Evolutionary conservation across 2,888 invertebrate genomes (phyloP), one percentile per base, ranked within the genome.

Genomic region (Harmothoe impar): DNA sequence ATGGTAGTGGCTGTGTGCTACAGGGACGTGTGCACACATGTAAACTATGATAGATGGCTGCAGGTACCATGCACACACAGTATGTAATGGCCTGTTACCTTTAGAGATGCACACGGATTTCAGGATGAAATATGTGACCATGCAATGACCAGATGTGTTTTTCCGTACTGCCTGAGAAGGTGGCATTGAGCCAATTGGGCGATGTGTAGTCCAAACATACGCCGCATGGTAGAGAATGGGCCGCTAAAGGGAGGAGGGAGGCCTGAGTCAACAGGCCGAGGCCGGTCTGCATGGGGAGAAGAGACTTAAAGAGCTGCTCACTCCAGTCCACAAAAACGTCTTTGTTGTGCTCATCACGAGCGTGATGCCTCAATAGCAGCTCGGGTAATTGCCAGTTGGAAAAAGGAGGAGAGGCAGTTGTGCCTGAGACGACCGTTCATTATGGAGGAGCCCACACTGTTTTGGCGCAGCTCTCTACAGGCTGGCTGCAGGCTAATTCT

Each of bases 341-440:
- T 72, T 72, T 72, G 72, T 72, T 72, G 72, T 72, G 25, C 72
- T 72, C 72, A 29, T 72, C 72, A 29, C 31, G 72, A 29, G 72
- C 72, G 72, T 72, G 72, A 72, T 25, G 72, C 72, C 72, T 72
- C 72, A 72, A 72, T 72, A 72, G 72, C 72, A 72, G 31, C 72
- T 7, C 25, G 72, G 72, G 72, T 72, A 72, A 72, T 72, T 72
- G 72, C 72, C 31, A n/a, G 62, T 62, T 20, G 62, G 62, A 62
- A 62, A 62, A 72, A 72, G 25, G 29, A 72, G 25, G 5, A 72
- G 72, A 29, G 15, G 17, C 29, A 23, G 72, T 25, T 72, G n/a
- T 7, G 72, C 72, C 29, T 29, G 17, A 72, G 72, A 25, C 15
- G 72, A 15, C 72, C 72, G 72, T 72, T 72, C 72, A 72, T 72